phyloP scores from a whole-genome alignment of 2,113 vertebrate species.

The Pelusios castaneus region DNA sequence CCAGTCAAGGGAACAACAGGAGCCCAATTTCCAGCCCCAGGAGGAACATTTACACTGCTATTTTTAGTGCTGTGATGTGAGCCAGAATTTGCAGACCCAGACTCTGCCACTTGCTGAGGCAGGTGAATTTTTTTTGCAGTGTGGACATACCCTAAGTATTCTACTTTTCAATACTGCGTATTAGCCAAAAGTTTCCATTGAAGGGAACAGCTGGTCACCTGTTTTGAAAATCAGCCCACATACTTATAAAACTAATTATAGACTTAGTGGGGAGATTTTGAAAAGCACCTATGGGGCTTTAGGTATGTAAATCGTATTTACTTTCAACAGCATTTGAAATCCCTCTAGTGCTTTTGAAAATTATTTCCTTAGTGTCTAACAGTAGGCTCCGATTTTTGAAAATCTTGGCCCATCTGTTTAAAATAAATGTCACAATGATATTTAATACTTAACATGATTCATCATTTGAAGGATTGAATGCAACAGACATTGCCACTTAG shows the following conservation, averaged over 20 bases:
- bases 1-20: not conserved
- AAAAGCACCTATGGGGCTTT: not conserved
- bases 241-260: not conserved
- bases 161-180: not conserved
- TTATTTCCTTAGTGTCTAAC: accelerated
- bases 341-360: not conserved
- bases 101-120: not conserved
- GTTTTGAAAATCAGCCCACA: not conserved
- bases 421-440: not conserved
- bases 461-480: not conserved
- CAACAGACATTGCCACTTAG: not conserved
- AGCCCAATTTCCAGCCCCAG: not conserved
- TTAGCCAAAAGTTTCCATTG: not conserved
- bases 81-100: not conserved
- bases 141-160: not conserved
- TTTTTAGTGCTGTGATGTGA: not conserved
- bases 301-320: not conserved
- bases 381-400: not conserved
- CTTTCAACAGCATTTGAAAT: not conserved
- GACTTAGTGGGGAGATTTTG: not conserved
- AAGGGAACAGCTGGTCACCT: not conserved
- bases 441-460: not conserved
- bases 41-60: not conserved
- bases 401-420: not conserved
- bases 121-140: not conserved